phyloP scores from a whole-genome alignment of 2,797 vertebrate genomes.

The Nyctalus aviator region DNA sequence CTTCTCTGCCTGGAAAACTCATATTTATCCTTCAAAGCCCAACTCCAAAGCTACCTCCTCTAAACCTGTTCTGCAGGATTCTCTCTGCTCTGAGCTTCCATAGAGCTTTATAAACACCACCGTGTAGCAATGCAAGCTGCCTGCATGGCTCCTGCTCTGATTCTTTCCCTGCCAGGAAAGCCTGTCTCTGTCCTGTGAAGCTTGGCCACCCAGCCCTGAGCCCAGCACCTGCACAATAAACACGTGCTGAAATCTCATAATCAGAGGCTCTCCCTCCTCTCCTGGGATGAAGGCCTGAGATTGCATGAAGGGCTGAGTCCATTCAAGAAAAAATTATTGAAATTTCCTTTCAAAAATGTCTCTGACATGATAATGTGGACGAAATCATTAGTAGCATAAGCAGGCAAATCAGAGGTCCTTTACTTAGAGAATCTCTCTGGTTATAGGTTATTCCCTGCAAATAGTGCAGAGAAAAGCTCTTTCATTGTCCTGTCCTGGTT shows the following conservation, averaged over 20 bases:
- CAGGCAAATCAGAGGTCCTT: neutral
- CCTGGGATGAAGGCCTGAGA: neutral
- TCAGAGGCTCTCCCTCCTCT: neutral
- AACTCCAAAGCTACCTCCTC: neutral
- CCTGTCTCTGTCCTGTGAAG: neutral
- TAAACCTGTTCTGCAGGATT: neutral
- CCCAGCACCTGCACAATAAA: neutral
- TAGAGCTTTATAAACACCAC: neutral
- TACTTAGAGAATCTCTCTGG: neutral
- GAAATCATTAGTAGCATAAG: neutral
- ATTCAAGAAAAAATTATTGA: neutral
- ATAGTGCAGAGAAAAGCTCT: neutral
- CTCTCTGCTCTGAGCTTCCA: neutral
- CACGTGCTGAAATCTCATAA: neutral
- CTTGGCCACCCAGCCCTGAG: neutral
- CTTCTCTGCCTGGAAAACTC: neutral
- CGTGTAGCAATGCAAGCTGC: fast-evolving
- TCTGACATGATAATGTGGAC: neutral
- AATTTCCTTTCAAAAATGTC: neutral
- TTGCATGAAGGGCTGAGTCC: neutral
- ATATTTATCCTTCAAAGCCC: conserved; percentile 23
- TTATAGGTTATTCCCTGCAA: neutral
- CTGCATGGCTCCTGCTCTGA: fast-evolving
- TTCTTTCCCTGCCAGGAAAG: neutral
- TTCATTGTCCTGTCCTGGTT: neutral